Evolutionary conservation across 2,113 vertebrate genomes (phyloP), one percentile per base, ranked within the genome.

Genomic region (Urocynchramus pylzowi): DNA sequence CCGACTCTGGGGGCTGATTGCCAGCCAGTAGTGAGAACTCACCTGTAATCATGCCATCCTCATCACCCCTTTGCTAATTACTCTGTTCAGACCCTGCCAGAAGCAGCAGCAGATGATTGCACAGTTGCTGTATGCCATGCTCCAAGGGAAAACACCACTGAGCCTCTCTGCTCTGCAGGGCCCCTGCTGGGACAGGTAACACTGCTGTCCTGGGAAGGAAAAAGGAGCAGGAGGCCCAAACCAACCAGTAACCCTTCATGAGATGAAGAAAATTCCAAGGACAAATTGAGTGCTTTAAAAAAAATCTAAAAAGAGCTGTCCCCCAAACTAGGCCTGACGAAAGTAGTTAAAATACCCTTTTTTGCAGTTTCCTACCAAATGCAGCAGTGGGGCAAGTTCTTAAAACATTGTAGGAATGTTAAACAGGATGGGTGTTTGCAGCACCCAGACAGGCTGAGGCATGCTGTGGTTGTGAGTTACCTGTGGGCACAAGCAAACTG

Each of bases 41-140:
- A 92, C 77, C 41, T 87, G 64, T 24, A 65, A 90, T 76, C 49
- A 44, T 7, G 24, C 52, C 44, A 31, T 37, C 85, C 56, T 65
- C 47, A 22, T 90, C 76, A 14, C 14, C 68, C 27, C 57, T 76
- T 54, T 81, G 74, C 76, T 85, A 82, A 63, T 67, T 37, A 10
- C 59, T 65, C 61, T 4, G 2, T 47, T 73, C 50, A 52, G 53
- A 50, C 49, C 49, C 42, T 84, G 54, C 61, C 54, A 87, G 80
- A 45, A 81, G 67, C 37, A 70, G 71, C 47, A 80, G 50, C 54
- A 69, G 87, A 15, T 60, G 73, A 69, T 28, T 78, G 56, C 45
- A 7, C 18, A 21, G 73, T 70, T 17, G 0, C 56, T 37, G 19
- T 11, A 16, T 0, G 1, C 67, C 49, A 0, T 0, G 24, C 45